Base-by-base conservation (phyloP, 2,888 invertebrate species). In the Caenorhabditis sinica region DNA sequence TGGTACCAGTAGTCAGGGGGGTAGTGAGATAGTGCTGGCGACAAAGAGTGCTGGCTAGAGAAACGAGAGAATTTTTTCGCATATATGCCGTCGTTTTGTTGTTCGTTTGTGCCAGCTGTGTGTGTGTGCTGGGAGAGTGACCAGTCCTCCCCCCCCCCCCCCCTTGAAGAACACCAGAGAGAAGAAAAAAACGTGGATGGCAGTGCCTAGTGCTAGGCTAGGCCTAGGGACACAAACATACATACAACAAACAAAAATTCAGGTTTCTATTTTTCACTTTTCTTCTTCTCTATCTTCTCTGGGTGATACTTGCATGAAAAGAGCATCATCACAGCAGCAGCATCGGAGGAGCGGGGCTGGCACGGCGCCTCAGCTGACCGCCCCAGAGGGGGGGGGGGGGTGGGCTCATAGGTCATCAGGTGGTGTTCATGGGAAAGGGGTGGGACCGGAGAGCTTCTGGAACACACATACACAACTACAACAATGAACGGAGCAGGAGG, bases 351-450 rank as follows among this genome's bases (percentile, higher is more conserved):
- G n/a, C n/a, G n/a, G n/a, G 68, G 60, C 79, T 53, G 79, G 77
- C 77, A 79, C 77, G n/a, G 20, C 36, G 20, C 25, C 77, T 68
- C 68, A 79, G 79, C 79, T 79, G 79, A 79, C 79, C 65, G 45
- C 49, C 60, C n/a, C 40, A 40, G 40, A n/a, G 3, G 11, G 69
- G 45, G 28, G 20, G n/a, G 51, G 11, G 49, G 40, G 23, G 49
- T 23, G 58, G 68, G 28, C 65, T 56, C 65, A 63, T 71, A 71
- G 69, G 77, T 69, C 77, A 69, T 20, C 45, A n/a, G 61, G 76
- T 36, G 75, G 40, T 40, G 40, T 40, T 40, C 40, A 5, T 30
- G 45, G 15, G 53, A n/a, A n/a, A 11, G 33, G 30, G 72, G 13
- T 13, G 28, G 61, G 23, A 60, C n/a, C 11, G 33, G 49, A 23